Conservation (phyloP, 2,888 invertebrate species). For the Mythimna lalbum region DNA sequence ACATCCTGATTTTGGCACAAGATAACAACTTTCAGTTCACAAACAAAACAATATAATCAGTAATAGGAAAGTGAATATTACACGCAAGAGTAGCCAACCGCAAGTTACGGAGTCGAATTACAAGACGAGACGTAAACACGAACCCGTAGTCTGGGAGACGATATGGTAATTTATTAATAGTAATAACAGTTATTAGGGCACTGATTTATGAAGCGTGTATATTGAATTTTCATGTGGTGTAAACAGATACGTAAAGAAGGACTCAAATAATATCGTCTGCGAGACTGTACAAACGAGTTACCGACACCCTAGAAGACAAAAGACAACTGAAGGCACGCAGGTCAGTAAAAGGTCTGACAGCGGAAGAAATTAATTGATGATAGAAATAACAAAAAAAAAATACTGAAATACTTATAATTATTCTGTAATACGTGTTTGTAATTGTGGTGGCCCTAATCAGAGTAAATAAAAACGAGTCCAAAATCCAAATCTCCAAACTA, state of each 20-base stretch:
- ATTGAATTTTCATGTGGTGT: constrained; percentile 19
- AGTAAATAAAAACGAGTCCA: neutral
- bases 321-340: too few relatives aligned
- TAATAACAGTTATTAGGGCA: constrained; percentile 49
- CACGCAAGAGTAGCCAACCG: constrained; percentile 51
- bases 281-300: too few relatives aligned
- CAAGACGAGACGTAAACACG: constrained; percentile 19
- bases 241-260: neutral
- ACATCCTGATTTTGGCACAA: neutral
- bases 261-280: too few relatives aligned
- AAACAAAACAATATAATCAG: constrained; percentile 43
- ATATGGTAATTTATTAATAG: constrained; percentile 45
- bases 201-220: constrained; percentile 33
- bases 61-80: constrained; percentile 55
- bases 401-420: too few relatives aligned
- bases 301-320: too few relatives aligned
- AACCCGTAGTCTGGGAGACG: constrained; percentile 12
- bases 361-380: too few relatives aligned
- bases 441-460: neutral
- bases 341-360: too few relatives aligned
- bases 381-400: too few relatives aligned
- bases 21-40: constrained; percentile 19
- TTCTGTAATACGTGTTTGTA: neutral
- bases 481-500: neutral
- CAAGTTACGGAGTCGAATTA: constrained; percentile 48